Conservation (phyloP, 2,113 vertebrate species). For the Trachemys scripta region DNA sequence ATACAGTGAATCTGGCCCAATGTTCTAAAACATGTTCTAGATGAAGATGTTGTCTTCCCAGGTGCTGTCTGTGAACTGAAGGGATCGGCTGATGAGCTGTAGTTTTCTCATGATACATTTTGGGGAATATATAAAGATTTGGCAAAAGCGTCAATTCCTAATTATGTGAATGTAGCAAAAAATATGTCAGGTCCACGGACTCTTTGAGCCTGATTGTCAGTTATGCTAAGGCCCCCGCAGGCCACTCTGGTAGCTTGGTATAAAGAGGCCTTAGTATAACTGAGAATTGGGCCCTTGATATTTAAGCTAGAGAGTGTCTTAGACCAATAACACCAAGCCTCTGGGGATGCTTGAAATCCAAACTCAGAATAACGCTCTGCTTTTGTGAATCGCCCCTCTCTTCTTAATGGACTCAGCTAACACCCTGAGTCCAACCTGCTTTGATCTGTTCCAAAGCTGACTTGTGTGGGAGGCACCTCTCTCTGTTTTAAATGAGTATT, state of each 20-base stretch:
- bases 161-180: not conserved
- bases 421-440: not conserved
- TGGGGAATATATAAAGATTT: not conserved
- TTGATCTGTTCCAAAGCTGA: not conserved
- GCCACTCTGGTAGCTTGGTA: not conserved
- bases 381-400: not conserved
- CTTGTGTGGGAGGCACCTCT: not conserved
- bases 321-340: not conserved
- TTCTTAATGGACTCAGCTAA: not conserved
- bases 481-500: not conserved
- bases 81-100: not conserved
- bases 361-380: not conserved
- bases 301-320: not conserved
- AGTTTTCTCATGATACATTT: not conserved
- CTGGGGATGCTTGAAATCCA: not conserved
- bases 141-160: not conserved
- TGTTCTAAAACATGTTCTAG: accelerated
- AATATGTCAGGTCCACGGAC: not conserved
- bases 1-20: not conserved
- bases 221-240: not conserved
- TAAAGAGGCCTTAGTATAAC: not conserved
- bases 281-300: not conserved
- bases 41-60: not conserved
- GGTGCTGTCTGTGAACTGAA: not conserved
- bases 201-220: not conserved